Base-by-base conservation (phyloP, 2,888 invertebrate species). In the Deilephila porcellus region DNA sequence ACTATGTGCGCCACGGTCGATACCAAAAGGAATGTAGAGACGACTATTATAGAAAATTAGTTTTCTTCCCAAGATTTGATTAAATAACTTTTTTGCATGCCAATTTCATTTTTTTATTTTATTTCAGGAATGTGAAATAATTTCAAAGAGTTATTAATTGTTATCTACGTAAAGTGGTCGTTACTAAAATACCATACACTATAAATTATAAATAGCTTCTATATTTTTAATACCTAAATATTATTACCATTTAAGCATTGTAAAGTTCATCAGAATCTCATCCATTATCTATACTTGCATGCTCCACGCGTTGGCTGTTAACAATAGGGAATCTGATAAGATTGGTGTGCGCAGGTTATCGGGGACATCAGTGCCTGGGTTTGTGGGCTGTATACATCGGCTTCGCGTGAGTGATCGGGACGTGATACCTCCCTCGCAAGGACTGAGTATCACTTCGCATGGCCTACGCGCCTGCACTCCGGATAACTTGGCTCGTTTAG, bases 321-420 rank as follows among this genome's bases (percentile, higher is more conserved):
- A 67, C 67, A 67, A 67, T 67, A 52, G 67, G 56, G 45, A n/a
- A 74, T 52, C 20, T 62, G 75, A 6, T 67, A 67, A 45, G 67
- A 52, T 67, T 67, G 67, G 52, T 67, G 67, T 67, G 67, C 67
- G 25, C 93, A 98, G 98, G 86, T 96, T 97, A 74, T 96, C 96
- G 83, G 97, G 97, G 79, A 96, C 97, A 64, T 97, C 97, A 34
- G 96, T 96, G 71, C 95, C 96, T 73, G 98, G 98, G 17, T 96
- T 98, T 81, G 96, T 97, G 76, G 98, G 98, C 2, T 98, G 98
- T 91, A 96, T 98, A 74, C 96, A 96, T 77, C 96, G 97, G 75
- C 94, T 97, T 76, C 95, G 97, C 79, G 96, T 97, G 71, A 96
- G 96, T 79, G 95, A 96, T 75, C 88, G 88, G 64, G 96, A 97